Conservation (phyloP, 2,888 invertebrate species). For the Heliconius hortense region DNA sequence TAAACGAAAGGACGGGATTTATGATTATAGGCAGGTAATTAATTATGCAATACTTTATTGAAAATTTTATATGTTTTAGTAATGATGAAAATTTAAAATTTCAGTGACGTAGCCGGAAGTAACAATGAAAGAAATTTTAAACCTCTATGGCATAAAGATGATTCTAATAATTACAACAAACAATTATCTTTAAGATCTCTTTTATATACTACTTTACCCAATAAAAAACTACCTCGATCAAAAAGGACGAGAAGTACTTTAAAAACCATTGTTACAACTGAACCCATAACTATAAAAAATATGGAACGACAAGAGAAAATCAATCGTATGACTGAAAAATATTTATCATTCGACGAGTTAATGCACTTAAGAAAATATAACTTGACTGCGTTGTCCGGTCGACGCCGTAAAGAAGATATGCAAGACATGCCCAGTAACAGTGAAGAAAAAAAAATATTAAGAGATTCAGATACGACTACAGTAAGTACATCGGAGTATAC, state of each 20-base stretch:
- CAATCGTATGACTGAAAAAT: constrained; percentile 62
- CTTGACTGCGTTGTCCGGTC: constrained; percentile 37
- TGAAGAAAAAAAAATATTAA: constrained; percentile 51
- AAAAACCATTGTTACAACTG: constrained; percentile 51
- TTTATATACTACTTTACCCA: constrained; percentile 64
- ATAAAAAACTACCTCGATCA: constrained; percentile 45
- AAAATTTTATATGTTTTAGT: not conserved
- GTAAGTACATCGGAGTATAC: constrained; percentile 51
- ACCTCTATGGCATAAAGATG: constrained; percentile 69
- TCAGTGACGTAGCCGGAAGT: constrained; percentile 57
- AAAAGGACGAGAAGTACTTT: constrained; percentile 45
- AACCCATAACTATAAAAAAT: constrained; percentile 62
- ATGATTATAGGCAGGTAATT: constrained; percentile 53
- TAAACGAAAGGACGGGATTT: constrained; percentile 44
- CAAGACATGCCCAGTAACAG: not conserved
- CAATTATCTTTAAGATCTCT: constrained; percentile 56
- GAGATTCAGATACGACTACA: constrained; percentile 30
- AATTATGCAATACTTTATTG: constrained; percentile 4
- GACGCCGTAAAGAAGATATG: constrained; percentile 44
- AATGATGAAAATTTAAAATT: constrained; percentile 45
- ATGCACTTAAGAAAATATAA: constrained; percentile 69
- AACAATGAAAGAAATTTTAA: constrained; percentile 54
- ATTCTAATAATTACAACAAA: constrained; percentile 49
- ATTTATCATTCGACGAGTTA: constrained; percentile 74
- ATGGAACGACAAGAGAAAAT: constrained; percentile 44